Conservation (phyloP, 2,888 invertebrate genomes). For the Calliphora vomitoria region DNA sequence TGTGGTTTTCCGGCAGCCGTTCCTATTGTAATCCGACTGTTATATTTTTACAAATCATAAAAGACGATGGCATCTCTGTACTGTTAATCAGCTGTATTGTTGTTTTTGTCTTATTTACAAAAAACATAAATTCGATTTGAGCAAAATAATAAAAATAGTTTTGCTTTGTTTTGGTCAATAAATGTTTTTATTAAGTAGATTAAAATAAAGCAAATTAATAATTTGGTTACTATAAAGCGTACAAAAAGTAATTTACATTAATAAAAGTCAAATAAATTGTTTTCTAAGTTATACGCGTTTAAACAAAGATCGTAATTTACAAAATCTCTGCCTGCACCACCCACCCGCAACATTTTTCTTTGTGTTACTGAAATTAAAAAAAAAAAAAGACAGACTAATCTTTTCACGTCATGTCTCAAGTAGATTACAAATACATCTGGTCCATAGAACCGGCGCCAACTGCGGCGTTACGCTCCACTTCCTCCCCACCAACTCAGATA, state of each 20-base stretch:
- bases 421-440: slow-evolving; percentile 68
- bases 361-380: slow-evolving; percentile 21
- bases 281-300: slow-evolving; percentile 4
- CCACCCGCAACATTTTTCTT: slow-evolving; percentile 26
- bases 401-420: slow-evolving; percentile 60
- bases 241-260: background rate
- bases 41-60: too few species aligned
- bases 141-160: background rate
- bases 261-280: background rate
- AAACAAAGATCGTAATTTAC: slow-evolving; percentile 12
- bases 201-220: background rate
- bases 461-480: slow-evolving; percentile 45
- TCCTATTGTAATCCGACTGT: too few species aligned
- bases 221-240: background rate
- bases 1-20: too few species aligned
- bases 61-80: background rate
- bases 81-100: slow-evolving; percentile 19
- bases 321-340: background rate
- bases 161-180: background rate
- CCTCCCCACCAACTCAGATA: slow-evolving; percentile 27
- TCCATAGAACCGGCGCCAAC: slow-evolving; percentile 63
- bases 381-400: background rate
- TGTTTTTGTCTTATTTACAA: slow-evolving; percentile 18
- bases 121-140: background rate
- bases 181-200: background rate